phyloP scores from a whole-genome alignment of 2,797 vertebrate species.

The Peromyscus aztecus region DNA sequence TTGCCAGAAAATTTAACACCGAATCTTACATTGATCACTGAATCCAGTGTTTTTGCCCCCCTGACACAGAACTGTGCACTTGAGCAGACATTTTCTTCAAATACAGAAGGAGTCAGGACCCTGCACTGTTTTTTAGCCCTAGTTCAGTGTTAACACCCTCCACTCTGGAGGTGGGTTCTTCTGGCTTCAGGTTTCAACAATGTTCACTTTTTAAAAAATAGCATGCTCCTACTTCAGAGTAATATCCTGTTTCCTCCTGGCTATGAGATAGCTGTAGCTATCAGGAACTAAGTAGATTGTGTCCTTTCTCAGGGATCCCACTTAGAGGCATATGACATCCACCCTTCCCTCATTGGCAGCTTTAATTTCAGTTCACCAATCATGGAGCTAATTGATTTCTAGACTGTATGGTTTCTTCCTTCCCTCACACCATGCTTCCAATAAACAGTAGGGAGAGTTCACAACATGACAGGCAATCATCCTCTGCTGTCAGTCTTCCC shows the following conservation, averaged over 20 bases:
- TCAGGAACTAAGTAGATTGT: neutral
- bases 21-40: neutral
- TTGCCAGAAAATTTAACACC: neutral
- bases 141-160: neutral
- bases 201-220: neutral
- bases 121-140: neutral
- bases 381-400: neutral
- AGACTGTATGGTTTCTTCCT: neutral
- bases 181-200: neutral
- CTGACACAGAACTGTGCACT: neutral
- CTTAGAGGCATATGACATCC: neutral
- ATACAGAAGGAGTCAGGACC: neutral
- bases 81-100: neutral
- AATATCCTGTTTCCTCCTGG: neutral
- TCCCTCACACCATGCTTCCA: neutral
- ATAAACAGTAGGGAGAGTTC: neutral
- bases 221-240: neutral
- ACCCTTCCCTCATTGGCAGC: neutral
- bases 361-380: constrained; percentile 37
- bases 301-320: neutral
- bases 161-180: neutral
- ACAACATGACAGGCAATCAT: neutral
- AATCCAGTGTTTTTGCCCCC: neutral
- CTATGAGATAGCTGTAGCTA: neutral
- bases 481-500: neutral